A percentile compares a stretch with the other conserved stretches of the same genome.
Evolutionary conservation across 2,113 vertebrate genomes (phyloP).

Genomic region (Protobothrops mucrosquamatus): DNA sequence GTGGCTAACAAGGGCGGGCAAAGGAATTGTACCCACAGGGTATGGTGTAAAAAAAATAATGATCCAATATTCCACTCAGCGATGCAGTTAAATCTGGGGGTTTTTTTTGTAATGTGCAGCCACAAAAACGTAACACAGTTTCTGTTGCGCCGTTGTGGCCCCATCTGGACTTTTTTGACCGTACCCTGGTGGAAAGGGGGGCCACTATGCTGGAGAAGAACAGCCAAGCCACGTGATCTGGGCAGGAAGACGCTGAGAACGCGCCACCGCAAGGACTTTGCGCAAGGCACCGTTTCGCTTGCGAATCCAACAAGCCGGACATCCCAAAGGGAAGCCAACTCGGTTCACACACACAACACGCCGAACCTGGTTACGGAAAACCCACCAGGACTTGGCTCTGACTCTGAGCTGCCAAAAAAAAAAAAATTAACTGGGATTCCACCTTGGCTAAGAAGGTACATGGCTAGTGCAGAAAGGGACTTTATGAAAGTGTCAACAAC

Average conservation of each 20-base stretch:
- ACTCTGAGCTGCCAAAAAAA: not conserved
- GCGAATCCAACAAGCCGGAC: not conserved
- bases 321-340: not conserved
- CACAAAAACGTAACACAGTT: not conserved
- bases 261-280: not conserved
- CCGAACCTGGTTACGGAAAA: not conserved
- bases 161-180: not conserved
- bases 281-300: not conserved
- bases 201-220: not conserved
- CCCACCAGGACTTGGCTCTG: not conserved
- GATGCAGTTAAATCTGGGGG: not conserved
- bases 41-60: not conserved
- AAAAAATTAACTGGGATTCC: not conserved
- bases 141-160: not conserved
- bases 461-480: not conserved
- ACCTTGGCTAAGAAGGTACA: not conserved
- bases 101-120: not conserved
- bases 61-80: not conserved
- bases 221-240: not conserved
- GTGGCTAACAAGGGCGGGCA: not conserved
- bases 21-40: not conserved
- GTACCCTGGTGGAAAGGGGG: not conserved
- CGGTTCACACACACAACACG: not conserved
- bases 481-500: not conserved
- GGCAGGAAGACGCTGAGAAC: no score